Evolutionary conservation across 2,797 vertebrate genomes (phyloP), one percentile per base, ranked within the genome.

Genomic region (Hippocampus kuda): DNA sequence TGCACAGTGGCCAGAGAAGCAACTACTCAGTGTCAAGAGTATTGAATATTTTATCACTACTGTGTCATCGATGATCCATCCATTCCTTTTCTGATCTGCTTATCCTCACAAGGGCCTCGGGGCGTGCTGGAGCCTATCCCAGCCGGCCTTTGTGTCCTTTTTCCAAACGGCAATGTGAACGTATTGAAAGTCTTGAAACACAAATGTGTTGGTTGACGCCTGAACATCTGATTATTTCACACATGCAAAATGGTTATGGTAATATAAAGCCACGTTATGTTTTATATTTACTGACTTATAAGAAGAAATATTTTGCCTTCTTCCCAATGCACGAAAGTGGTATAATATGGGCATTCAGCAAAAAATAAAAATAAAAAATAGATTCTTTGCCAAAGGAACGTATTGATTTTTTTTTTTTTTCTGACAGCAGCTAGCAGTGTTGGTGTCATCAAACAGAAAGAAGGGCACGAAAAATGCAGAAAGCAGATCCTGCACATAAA

Each of bases 1-100:
- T 72, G 78, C 65, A 75, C 61, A 62, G 56, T n/a, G 46, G 63
- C 67, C 62, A 73, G 75, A 76, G 73, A 74, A 76, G 71, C 65
- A 54, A 54, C 53, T 24, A 54, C 18, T 18, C 18, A 8, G 18
- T 51, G 18, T 51, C 46, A 48, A 48, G 15, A 48, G 46, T 18
- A 73, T 60, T 27, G 18, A 6, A 60, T 16, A 30, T 27, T 60
- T 60, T 6, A n/a, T 53, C 18, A 53, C 22, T 53, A n/a, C 5
- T 22, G 7, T 53, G 7, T 53, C 22, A 20, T 53, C 22, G 22
- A 38, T 38, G 34, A 38, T 38, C 7, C 34, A 38, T 38, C 7
- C 34, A 38, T 38, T 38, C 34, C 7, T 38, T 38, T 38, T 38
- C 34, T 38, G 34, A 38, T 38, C 6, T 7, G 34, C 34, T 38